Percentiles rank a stretch among this genome's conserved stretches.
Conservation (phyloP, 2,113 vertebrate genomes). For the Monopterus albus region DNA sequence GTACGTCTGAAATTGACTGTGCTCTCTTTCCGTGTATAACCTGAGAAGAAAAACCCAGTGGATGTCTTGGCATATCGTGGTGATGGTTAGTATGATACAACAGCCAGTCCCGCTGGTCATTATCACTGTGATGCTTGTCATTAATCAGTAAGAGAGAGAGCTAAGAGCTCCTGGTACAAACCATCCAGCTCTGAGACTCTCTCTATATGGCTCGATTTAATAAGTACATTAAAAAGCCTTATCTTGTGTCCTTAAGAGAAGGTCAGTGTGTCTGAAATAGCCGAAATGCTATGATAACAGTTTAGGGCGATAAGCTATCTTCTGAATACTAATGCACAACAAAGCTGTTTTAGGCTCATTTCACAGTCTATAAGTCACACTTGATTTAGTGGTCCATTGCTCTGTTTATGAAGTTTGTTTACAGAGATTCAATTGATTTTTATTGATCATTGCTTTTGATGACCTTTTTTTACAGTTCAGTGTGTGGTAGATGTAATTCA, state of each 20-base stretch:
- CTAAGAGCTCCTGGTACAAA: conserved; percentile 58
- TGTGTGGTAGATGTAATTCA: conserved; percentile 18
- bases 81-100: conserved; percentile 56
- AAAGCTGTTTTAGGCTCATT: conserved; percentile 68
- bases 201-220: conserved; percentile 80
- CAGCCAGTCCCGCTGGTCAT: conserved; percentile 59
- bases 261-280: conserved; percentile 81
- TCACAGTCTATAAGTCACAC: conserved; percentile 72
- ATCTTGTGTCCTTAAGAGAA: conserved; percentile 81
- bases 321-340: conserved; percentile 74
- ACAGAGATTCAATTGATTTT: conserved; percentile 63
- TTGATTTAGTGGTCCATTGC: conserved; percentile 71
- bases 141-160: conserved; percentile 64
- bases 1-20: conserved; percentile 15
- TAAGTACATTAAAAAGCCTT: conserved; percentile 81
- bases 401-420: conserved; percentile 68
- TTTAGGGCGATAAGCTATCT: conserved; percentile 63
- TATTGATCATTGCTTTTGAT: conserved; percentile 66
- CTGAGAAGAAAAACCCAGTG: conserved; percentile 42
- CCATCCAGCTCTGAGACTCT: conserved; percentile 54
- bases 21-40: conserved; percentile 27
- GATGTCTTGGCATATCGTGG: conserved; percentile 24
- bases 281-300: conserved; percentile 81
- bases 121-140: conserved; percentile 69
- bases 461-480: conserved; percentile 54